Percentiles rank a stretch among this genome's conserved stretches.
These are phyloP conservation scores for Chelmon rostratus DNA, from an alignment of 2,797 vertebrate species.

Conservation along the genomic window DNA sequence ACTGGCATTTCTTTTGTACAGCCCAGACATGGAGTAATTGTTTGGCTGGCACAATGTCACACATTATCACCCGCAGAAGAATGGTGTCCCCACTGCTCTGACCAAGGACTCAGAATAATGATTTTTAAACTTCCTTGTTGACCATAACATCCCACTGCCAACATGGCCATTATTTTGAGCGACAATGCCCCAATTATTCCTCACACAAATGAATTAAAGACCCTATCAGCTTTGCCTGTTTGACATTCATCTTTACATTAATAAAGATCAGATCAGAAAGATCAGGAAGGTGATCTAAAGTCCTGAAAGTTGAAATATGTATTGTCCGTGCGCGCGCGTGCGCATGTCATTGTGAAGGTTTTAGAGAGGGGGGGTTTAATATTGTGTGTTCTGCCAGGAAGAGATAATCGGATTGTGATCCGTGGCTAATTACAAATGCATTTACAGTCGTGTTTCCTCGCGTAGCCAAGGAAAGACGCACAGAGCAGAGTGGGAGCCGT, in stretches of 20 bases:
- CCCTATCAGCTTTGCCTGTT: neutral
- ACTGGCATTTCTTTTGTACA: constrained; percentile 49
- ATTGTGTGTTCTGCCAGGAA: constrained; percentile 38
- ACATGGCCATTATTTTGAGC: neutral
- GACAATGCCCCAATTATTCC: neutral
- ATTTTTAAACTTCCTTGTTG: constrained; percentile 33
- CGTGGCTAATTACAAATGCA: constrained; percentile 58
- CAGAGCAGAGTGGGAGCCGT: too few species aligned
- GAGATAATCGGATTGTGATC: constrained; percentile 60
- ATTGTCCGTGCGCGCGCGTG: constrained; percentile 1
- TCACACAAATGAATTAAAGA: neutral
- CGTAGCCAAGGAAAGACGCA: constrained; percentile 2
- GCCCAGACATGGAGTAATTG: constrained; percentile 40
- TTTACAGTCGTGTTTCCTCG: constrained; percentile 36
- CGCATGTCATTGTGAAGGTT: constrained; percentile 12
- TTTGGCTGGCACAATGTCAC: constrained; percentile 58
- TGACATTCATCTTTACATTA: neutral
- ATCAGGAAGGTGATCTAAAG: neutral
- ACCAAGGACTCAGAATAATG: constrained; percentile 19
- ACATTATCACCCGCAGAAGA: constrained; percentile 51
- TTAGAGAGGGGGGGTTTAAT: constrained; percentile 9
- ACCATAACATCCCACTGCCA: constrained; percentile 1
- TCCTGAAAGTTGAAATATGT: constrained; percentile 59
- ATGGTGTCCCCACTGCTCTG: constrained; percentile 23
- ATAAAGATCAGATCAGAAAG: neutral